These are phyloP conservation scores for Tenthredo mesomela DNA, from an alignment of 2,888 invertebrate genomes.

Conservation along the genomic window DNA sequence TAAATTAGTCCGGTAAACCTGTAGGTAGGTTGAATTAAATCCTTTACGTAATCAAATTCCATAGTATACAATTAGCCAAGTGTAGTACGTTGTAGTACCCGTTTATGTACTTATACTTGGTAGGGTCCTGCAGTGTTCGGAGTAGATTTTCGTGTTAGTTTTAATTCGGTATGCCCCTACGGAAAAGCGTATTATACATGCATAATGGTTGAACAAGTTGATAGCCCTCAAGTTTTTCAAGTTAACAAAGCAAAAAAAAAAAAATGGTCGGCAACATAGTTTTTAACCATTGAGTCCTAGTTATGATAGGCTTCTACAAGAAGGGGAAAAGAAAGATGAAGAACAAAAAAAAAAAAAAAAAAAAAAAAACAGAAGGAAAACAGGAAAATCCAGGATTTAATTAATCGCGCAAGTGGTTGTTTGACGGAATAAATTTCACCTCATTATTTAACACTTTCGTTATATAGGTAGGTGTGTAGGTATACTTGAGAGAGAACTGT, in stretches of 20 bases:
- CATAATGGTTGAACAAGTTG: neutral
- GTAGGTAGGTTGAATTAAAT: constrained; percentile 21
- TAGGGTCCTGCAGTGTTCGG: neutral
- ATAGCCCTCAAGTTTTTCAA: neutral
- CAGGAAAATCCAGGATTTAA: neutral
- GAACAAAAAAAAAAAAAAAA: too few species aligned
- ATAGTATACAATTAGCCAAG: neutral
- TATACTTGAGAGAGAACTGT: neutral
- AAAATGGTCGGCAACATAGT: neutral
- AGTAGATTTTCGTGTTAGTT: constrained; percentile 37
- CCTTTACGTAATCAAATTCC: constrained; percentile 24
- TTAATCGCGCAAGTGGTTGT: neutral
- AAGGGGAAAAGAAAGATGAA: neutral
- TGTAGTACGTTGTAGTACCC: constrained; percentile 9
- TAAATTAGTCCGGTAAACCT: constrained; percentile 42
- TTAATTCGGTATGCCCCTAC: constrained; percentile 15
- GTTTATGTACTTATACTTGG: constrained; percentile 12
- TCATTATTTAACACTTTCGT: neutral
- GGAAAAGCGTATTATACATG: neutral
- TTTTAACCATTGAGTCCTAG: neutral
- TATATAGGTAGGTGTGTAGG: neutral
- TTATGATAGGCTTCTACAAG: neutral
- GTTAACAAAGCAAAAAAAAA: neutral
- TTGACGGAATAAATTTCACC: neutral
- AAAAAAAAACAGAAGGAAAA: neutral